phyloP scores from a whole-genome alignment of 1,140 invertebrate genomes.

The Saccostrea glomerata region DNA sequence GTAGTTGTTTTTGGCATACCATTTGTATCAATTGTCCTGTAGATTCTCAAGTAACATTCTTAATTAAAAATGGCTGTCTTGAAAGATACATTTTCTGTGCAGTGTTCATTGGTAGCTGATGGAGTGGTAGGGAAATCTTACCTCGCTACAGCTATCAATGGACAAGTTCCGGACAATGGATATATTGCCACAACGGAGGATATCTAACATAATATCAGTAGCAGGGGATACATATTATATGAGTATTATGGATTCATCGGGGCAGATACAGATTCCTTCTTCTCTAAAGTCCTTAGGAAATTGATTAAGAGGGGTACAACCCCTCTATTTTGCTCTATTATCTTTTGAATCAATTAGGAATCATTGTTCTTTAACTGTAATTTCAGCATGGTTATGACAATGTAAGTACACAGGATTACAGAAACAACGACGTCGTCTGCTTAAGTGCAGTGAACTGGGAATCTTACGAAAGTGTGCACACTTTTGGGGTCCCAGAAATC shows the following conservation, averaged over 20 bases:
- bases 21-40: no score
- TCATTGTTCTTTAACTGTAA: neutral
- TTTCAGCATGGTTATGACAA: slow-evolving; percentile 88
- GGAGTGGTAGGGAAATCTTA: slow-evolving; percentile 89
- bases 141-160: slow-evolving; percentile 54
- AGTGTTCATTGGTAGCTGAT: slow-evolving; percentile 96
- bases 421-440: slow-evolving; percentile 98
- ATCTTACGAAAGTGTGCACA: slow-evolving; percentile 98
- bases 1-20: no score
- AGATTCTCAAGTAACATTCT: no score
- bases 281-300: no score
- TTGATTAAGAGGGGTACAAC: no score
- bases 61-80: neutral
- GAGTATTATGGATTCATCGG: slow-evolving; percentile 71
- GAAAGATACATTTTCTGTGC: slow-evolving; percentile 74
- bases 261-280: slow-evolving; percentile 61
- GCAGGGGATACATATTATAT: slow-evolving; percentile 69
- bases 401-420: slow-evolving; percentile 93
- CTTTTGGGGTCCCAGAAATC: slow-evolving; percentile 85
- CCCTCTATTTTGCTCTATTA: no score
- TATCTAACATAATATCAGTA: slow-evolving; percentile 65
- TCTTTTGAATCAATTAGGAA: no score
- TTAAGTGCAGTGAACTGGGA: slow-evolving; percentile 99
- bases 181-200: slow-evolving; percentile 49
- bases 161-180: slow-evolving; percentile 22